phyloP scores from a whole-genome alignment of 2,888 invertebrate species.

The Apotomis turbidana region DNA sequence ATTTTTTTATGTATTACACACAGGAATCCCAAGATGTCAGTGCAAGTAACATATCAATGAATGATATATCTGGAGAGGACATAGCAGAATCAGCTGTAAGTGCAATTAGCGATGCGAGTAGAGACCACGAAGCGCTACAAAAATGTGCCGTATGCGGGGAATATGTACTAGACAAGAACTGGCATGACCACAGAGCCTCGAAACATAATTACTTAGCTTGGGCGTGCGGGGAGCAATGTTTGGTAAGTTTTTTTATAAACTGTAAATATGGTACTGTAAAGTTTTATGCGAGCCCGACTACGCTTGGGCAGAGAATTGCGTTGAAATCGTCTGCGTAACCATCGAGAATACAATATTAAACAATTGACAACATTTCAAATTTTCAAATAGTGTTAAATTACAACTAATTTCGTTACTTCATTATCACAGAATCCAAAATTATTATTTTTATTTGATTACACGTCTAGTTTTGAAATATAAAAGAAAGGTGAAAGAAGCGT shows the following conservation, averaged over 20 bases:
- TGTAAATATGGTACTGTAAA: too few relatives aligned
- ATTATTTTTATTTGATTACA: too few relatives aligned
- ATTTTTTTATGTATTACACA: background rate
- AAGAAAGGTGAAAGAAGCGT: too few relatives aligned
- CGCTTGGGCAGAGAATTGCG: too few relatives aligned
- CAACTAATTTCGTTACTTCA: too few relatives aligned
- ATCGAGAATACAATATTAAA: too few relatives aligned
- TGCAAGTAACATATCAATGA: background rate
- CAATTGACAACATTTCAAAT: too few relatives aligned
- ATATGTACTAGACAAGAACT: slow-evolving; percentile 46
- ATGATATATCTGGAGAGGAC: background rate
- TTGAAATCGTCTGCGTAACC: too few relatives aligned
- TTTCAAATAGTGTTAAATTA: too few relatives aligned
- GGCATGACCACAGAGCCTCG: slow-evolving; percentile 58
- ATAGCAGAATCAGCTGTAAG: background rate
- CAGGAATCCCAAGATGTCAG: background rate
- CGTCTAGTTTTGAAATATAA: too few relatives aligned
- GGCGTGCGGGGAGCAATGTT: slow-evolving; percentile 55
- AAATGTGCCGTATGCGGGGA: slow-evolving; percentile 56
- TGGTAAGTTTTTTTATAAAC: slow-evolving; percentile 47
- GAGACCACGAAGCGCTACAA: slow-evolving; percentile 18
- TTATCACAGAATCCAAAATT: too few relatives aligned
- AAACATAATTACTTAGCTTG: slow-evolving; percentile 66
- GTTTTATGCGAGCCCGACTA: background rate
- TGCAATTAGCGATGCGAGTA: background rate